Evolutionary conservation across 2,113 vertebrate species (phyloP).

Genomic region (Sander vitreus): DNA sequence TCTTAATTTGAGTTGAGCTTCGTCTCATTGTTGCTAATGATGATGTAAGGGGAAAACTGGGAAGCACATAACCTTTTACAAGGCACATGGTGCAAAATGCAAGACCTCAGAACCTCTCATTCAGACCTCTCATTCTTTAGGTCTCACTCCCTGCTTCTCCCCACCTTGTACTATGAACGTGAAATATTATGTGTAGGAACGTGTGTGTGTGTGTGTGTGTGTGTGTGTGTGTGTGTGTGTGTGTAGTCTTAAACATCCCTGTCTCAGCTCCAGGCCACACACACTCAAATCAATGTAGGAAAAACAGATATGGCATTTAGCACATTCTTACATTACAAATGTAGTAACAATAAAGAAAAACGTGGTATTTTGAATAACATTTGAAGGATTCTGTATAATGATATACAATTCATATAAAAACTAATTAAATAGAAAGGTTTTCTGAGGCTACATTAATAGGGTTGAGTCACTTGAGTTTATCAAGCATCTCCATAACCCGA

Average conservation of each 20-base stretch:
- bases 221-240: background rate
- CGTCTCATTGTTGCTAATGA: constrained; percentile 66
- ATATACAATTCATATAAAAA: no score
- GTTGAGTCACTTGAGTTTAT: background rate
- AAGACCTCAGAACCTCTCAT: constrained; percentile 55
- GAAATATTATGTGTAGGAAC: constrained; percentile 31
- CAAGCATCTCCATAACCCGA: background rate
- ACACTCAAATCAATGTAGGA: background rate
- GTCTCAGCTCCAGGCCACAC: constrained; percentile 6
- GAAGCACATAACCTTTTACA: constrained; percentile 79
- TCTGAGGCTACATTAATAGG: no score
- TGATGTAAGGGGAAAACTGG: constrained; percentile 59
- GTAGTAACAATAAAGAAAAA: background rate
- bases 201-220: background rate
- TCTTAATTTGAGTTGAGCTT: constrained; percentile 62
- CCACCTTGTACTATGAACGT: constrained; percentile 34
- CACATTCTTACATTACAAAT: background rate
- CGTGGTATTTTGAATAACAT: background rate
- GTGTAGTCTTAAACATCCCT: constrained; percentile 15
- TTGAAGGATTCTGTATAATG: no score
- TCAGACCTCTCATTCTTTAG: constrained; percentile 49
- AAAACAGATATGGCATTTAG: background rate
- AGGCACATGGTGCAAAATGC: constrained; percentile 64
- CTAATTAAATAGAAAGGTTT: no score
- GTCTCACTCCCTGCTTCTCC: constrained; percentile 30